Conservation (phyloP, 2,113 vertebrate genomes). For the Galemys pyrenaicus region DNA sequence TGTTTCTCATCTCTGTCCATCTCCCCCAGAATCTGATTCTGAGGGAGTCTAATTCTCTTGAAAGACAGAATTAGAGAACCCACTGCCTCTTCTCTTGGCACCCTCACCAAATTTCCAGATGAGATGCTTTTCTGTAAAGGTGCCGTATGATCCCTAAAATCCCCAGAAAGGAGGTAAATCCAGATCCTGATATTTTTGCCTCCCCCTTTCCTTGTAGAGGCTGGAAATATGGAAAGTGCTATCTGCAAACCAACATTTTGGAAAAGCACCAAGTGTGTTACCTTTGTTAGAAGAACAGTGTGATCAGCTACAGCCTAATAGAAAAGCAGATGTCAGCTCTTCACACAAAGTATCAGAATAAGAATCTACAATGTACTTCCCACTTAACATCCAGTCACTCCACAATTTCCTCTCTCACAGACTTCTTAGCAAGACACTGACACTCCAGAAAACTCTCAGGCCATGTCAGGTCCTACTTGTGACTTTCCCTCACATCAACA, state of each 20-base stretch:
- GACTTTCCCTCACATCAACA: background rate
- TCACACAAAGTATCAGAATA: background rate
- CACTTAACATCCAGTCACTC: too few relatives aligned
- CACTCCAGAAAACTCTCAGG: background rate
- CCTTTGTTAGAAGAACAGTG: background rate
- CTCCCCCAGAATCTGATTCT: background rate
- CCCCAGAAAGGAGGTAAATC: background rate
- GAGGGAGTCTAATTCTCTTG: background rate
- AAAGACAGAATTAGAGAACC: background rate
- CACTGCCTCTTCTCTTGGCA: background rate
- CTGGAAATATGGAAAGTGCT: background rate
- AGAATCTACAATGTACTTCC: background rate
- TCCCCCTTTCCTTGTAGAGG: background rate
- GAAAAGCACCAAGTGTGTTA: background rate
- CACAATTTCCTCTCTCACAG: too few relatives aligned
- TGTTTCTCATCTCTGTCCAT: background rate
- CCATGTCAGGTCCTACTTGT: background rate
- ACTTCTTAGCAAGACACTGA: accelerated
- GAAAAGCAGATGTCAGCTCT: background rate
- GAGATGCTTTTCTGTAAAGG: background rate
- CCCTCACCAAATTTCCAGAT: background rate
- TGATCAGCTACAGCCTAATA: background rate
- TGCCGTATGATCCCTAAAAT: accelerated
- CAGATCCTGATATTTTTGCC: too few relatives aligned
- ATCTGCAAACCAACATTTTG: background rate